A percentile compares a stretch with the other conserved stretches of the same genome.
These are phyloP conservation scores for Chaetura pelagica DNA, from an alignment of 2,113 vertebrate genomes.

Conservation along the genomic window DNA sequence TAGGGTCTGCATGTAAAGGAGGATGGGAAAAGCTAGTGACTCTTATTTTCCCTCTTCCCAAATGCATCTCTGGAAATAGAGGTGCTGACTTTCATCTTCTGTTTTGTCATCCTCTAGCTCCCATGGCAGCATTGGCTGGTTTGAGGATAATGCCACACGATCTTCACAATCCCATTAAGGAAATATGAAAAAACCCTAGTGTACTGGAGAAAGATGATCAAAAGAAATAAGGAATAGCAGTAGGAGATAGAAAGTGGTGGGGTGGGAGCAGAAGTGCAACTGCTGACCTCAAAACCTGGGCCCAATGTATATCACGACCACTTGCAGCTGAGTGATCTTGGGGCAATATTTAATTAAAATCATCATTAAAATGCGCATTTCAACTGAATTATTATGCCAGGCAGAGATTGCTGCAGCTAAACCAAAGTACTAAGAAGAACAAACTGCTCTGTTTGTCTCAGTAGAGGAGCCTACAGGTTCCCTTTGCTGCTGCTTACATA, in stretches of 20 bases:
- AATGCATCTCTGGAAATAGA: not conserved
- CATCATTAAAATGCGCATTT: not conserved
- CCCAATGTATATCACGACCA: accelerated
- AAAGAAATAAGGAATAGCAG: not conserved
- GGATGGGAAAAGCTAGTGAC: not conserved
- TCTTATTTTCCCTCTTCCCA: not conserved
- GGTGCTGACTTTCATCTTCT: not conserved
- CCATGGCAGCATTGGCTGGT: not conserved
- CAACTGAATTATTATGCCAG: not conserved
- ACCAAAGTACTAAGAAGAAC: not conserved
- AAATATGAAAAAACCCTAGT: not conserved
- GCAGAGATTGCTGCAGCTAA: not conserved
- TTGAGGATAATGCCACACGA: not conserved
- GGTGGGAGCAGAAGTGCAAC: not conserved
- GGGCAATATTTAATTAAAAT: not conserved
- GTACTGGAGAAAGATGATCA: not conserved
- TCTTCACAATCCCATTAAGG: not conserved
- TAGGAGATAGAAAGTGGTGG: not conserved
- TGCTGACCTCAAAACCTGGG: not conserved
- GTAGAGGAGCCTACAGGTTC: not conserved
- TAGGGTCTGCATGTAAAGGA: not conserved
- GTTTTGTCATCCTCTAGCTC: not conserved
- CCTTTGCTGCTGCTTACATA: not conserved
- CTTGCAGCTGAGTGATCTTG: not conserved
- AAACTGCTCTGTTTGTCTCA: not conserved